Evolutionary conservation across 2,888 invertebrate species (phyloP).

Genomic region (Drosophila mettleri): DNA sequence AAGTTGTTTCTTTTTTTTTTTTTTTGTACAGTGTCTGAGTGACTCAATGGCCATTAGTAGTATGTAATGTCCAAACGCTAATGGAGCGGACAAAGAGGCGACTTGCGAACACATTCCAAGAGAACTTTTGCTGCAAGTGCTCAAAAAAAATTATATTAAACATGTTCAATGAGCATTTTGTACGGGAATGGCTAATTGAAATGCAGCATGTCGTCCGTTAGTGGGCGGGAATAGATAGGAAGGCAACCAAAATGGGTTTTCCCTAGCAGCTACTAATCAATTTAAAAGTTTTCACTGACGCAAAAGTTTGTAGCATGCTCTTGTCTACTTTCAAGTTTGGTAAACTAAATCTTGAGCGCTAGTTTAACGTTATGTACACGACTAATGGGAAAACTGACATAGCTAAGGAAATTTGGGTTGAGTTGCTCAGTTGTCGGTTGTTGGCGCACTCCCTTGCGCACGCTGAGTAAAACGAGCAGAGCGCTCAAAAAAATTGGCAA

Average conservation of each 20-base stretch:
- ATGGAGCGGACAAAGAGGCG: slow-evolving; percentile 7
- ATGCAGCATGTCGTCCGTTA: slow-evolving; percentile 55
- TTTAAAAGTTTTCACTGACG: slow-evolving; percentile 66
- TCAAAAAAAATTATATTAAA: slow-evolving; percentile 29
- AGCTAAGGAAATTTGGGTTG: slow-evolving; percentile 47
- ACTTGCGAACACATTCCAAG: slow-evolving; percentile 1
- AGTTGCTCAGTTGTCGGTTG: slow-evolving; percentile 26
- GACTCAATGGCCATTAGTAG: background rate
- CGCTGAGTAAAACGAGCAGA: background rate
- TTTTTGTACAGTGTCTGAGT: background rate
- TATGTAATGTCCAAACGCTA: background rate
- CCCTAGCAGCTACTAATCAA: slow-evolving; percentile 61
- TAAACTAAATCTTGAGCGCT: slow-evolving; percentile 58
- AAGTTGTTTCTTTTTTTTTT: background rate
- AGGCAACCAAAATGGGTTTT: slow-evolving; percentile 8
- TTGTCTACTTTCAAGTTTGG: slow-evolving; percentile 58
- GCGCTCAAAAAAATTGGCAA: slow-evolving; percentile 12
- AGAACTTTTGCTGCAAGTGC: slow-evolving; percentile 15
- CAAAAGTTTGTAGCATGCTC: slow-evolving; percentile 60
- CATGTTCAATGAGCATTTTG: background rate
- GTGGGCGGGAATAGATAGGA: slow-evolving; percentile 12
- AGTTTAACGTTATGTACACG: slow-evolving; percentile 63
- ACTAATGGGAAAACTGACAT: slow-evolving; percentile 70
- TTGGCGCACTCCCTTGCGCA: background rate
- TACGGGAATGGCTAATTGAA: slow-evolving; percentile 62